Base-by-base conservation (phyloP, 2,888 invertebrate genomes). In the Corythucha ciliata region DNA sequence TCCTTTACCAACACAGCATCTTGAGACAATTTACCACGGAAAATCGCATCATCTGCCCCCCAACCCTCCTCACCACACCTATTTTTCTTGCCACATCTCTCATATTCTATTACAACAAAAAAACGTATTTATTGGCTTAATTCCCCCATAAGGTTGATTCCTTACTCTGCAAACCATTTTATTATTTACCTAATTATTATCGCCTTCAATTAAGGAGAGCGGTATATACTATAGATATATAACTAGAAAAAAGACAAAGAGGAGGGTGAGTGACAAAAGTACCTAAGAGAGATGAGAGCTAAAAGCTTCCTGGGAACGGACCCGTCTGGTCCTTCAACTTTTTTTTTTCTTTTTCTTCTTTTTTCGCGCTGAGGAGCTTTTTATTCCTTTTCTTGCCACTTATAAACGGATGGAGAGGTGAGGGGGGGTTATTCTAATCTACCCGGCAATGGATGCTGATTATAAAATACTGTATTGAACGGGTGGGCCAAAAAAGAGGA, bases 281-380 rank as follows among this genome's bases (percentile, higher is more conserved):
- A 40, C 49, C 21, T 42, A 45, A 45, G 51, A 45, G 51, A 45
- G 37, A 42, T 45, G 44, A 37, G 42, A 37, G 52, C 55, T 55
- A 55, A 55, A 55, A 55, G 55, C 55, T 25, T 52, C 55, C 52
- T 55, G 55, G 55, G 55, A 55, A 55, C 36, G 39, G 24, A 36
- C 40, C 36, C 55, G 52, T 48, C 55, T 55, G 55, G 45, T 42
- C 42, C 52, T 51, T 52, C 55, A 52, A 52, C 48, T 52, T 48
- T 47, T 27, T 41, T 37, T 42, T 24, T 40, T 29, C 44, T 40
- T 32, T 25, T 37, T 40, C n/a, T n/a, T n/a, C n/a, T 49, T 48
- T 49, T 40, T 41, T 41, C 49, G 33, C 49, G 33, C 40, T 33
- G 40, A 49, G 33, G 24, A 49, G 49, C 49, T 22, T 33, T 41